phyloP scores from a whole-genome alignment of 2,113 vertebrate genomes.

The Nestor notabilis region DNA sequence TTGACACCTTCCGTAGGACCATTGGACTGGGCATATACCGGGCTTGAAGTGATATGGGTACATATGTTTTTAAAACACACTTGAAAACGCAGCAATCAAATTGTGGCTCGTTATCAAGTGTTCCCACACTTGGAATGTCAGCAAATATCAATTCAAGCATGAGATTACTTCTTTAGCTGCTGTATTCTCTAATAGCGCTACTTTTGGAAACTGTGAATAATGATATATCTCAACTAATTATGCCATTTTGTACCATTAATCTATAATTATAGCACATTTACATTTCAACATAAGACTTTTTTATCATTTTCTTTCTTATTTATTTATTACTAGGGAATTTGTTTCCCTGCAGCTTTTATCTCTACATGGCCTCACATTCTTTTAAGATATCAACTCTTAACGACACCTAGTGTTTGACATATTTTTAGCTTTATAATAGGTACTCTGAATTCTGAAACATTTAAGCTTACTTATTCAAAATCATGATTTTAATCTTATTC shows the following conservation, averaged over 20 bases:
- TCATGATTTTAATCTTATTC: background rate
- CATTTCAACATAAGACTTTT: background rate
- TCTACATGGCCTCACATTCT: background rate
- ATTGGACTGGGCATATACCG: background rate
- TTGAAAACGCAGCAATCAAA: background rate
- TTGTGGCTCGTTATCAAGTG: background rate
- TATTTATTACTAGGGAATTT: background rate
- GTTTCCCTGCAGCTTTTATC: background rate
- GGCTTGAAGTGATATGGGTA: background rate
- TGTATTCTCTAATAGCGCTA: background rate
- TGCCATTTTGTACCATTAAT: conserved; percentile 21
- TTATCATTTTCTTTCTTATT: background rate
- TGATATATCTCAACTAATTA: background rate
- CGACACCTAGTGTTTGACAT: background rate
- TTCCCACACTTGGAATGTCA: background rate
- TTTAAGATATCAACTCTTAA: background rate
- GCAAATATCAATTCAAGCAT: background rate
- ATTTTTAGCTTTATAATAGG: background rate
- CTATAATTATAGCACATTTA: conserved; percentile 14
- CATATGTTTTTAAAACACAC: background rate
- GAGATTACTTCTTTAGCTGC: conserved; percentile 21
- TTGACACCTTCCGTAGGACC: background rate
- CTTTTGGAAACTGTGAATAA: conserved; percentile 10
- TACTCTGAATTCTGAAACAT: background rate
- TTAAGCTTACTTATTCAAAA: background rate